A percentile compares a stretch with the other conserved stretches of the same genome.
phyloP scores from a whole-genome alignment of 2,797 vertebrate species.

The Pygocentrus nattereri region DNA sequence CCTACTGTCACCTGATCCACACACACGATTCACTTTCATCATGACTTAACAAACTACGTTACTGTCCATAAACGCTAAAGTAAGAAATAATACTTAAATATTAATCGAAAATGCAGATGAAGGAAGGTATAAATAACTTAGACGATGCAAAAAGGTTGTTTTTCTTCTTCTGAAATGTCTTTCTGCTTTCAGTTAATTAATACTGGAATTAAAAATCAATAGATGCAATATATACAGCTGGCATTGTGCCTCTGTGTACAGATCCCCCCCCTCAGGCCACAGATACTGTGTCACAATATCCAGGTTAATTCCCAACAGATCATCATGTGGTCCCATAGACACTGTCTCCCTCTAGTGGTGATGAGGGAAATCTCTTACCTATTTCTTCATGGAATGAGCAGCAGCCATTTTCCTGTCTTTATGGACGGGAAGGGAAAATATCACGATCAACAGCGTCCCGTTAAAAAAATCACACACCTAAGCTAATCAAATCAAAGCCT shows the following conservation, averaged over 20 bases:
- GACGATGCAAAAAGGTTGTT: background rate
- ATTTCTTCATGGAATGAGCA: constrained; percentile 5
- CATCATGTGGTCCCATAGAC: background rate
- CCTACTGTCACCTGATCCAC: constrained; percentile 29
- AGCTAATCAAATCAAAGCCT: background rate
- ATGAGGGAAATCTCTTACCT: constrained; percentile 28
- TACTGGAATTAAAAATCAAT: constrained; percentile 10
- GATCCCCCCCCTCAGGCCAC: background rate
- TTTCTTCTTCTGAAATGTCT: background rate
- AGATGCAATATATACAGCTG: constrained; percentile 25
- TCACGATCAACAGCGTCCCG: background rate
- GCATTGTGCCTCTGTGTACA: constrained; percentile 10
- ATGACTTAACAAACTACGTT: constrained; percentile 23
- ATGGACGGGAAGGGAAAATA: constrained; percentile 11
- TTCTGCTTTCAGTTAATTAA: constrained; percentile 24
- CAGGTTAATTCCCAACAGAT: constrained; percentile 3
- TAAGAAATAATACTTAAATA: constrained; percentile 46
- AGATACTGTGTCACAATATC: background rate
- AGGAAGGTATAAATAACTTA: constrained; percentile 40
- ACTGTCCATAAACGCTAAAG: constrained; percentile 12
- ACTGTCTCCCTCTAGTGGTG: constrained; percentile 47
- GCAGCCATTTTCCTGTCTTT: constrained; percentile 35
- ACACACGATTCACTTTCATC: constrained; percentile 31
- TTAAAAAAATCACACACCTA: background rate
- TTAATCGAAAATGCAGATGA: background rate